Base-by-base conservation (phyloP, 2,888 invertebrate species). In the Tuberolachnus salignus region DNA sequence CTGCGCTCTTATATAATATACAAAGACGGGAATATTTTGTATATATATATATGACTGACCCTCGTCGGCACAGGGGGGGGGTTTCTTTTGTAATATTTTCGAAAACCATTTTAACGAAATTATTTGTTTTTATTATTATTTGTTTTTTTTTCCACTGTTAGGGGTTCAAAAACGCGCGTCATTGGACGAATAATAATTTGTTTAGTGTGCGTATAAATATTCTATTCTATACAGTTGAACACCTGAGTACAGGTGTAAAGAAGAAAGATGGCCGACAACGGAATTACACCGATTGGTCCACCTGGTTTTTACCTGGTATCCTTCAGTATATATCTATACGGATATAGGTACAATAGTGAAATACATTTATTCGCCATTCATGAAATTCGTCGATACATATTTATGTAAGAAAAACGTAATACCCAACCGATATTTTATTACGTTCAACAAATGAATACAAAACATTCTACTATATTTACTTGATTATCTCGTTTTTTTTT, bases 151-250 rank as follows among this genome's bases (percentile, higher is more conserved):
- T n/a, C n/a, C n/a, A n/a, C n/a, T 59, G 16, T 59, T 53, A 73
- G 73, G 73, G 73, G 73, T 73, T 73, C 63, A 42, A 73, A 73
- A 73, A 73, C 8, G 55, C 61, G 63, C 63, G 21, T 53, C 63
- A 73, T 73, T 73, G 73, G 73, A 53, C 51, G n/a, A 63, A 63
- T 53, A 6, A 23, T 34, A 34, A 3, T 6, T n/a, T n/a, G n/a
- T n/a, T n/a, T n/a, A n/a, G n/a, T n/a, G n/a, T 34, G 34, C 34
- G 34, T 34, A 34, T 34, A 34, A 6, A n/a, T 1, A 10, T 63
- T 51, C 23, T 6, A 26, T 49, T 9, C 23, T 3, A 9, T 49
- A 34, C 19, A 21, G 21, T 26, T 46, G 46, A 13, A 16, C 49
- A 72, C 72, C 49, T 61, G 61, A 61, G 61, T 51, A 61, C 72